These are phyloP conservation scores for Sparidentex hasta DNA, from an alignment of 2,797 vertebrate genomes.

Conservation along the genomic window DNA sequence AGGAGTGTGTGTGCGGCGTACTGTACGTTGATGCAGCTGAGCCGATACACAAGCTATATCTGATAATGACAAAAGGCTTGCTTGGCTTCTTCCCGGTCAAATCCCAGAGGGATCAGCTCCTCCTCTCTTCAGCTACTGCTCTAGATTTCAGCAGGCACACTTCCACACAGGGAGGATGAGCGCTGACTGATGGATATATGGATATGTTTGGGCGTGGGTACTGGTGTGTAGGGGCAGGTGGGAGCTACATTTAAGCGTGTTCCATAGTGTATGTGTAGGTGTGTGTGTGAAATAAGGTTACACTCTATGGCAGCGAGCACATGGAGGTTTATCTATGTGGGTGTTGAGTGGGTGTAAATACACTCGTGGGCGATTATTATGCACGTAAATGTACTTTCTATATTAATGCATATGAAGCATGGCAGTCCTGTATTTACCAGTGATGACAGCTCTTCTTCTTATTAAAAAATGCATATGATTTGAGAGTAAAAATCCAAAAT, in stretches of 20 bases:
- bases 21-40: slow-evolving; percentile 37
- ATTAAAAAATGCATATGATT: not conserved
- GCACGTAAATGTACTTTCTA: slow-evolving; percentile 40
- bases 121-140: slow-evolving; percentile 62
- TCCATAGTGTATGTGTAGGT: slow-evolving; percentile 19
- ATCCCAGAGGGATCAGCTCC: slow-evolving; percentile 67
- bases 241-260: slow-evolving; percentile 5
- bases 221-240: slow-evolving; percentile 12
- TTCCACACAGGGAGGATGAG: slow-evolving; percentile 39
- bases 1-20: not conserved
- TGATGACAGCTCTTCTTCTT: not conserved
- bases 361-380: slow-evolving; percentile 35
- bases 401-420: not conserved
- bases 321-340: slow-evolving; percentile 43
- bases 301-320: slow-evolving; percentile 33
- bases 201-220: slow-evolving; percentile 30
- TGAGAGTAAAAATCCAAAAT: not conserved
- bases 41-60: slow-evolving; percentile 69
- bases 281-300: slow-evolving; percentile 50
- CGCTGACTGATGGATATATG: slow-evolving; percentile 34
- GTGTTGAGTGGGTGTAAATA: slow-evolving; percentile 52
- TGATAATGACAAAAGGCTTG: slow-evolving; percentile 66
- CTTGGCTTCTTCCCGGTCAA: slow-evolving; percentile 60
- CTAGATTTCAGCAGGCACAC: slow-evolving; percentile 58
- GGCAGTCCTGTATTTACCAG: not conserved